These are phyloP conservation scores for Rhynchonycteris naso DNA, from an alignment of 2,797 vertebrate species.

Conservation along the genomic window DNA sequence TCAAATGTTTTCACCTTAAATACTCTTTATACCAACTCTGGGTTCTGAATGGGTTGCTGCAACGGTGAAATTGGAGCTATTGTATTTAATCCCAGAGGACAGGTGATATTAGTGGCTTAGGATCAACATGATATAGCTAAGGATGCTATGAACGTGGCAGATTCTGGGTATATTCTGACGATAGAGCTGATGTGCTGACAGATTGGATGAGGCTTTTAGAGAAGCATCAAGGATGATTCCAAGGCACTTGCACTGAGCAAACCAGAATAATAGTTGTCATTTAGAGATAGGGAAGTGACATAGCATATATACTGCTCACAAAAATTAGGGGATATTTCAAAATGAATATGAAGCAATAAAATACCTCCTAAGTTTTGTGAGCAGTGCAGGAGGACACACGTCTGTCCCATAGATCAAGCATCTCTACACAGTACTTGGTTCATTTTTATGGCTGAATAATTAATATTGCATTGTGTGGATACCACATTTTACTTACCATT, in stretches of 20 bases:
- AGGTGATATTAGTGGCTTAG: not conserved
- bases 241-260: not conserved
- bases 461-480: not conserved
- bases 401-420: not conserved
- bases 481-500: not conserved
- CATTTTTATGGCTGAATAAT: not conserved
- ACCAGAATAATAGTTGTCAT: not conserved
- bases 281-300: not conserved
- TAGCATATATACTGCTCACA: not conserved
- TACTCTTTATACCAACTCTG: not conserved
- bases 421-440: not conserved
- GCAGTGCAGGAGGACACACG: not conserved
- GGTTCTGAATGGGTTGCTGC: not conserved
- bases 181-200: not conserved
- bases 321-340: too few species aligned
- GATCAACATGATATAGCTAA: not conserved
- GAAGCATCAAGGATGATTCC: not conserved
- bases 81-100: not conserved
- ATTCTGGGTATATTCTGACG: not conserved
- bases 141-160: not conserved
- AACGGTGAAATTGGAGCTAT: not conserved
- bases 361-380: too few species aligned
- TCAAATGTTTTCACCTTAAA: slow-evolving; percentile 21
- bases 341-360: too few species aligned
- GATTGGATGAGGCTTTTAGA: not conserved